Base-by-base conservation (phyloP, 2,797 vertebrate genomes). In the Botia almorhae region DNA sequence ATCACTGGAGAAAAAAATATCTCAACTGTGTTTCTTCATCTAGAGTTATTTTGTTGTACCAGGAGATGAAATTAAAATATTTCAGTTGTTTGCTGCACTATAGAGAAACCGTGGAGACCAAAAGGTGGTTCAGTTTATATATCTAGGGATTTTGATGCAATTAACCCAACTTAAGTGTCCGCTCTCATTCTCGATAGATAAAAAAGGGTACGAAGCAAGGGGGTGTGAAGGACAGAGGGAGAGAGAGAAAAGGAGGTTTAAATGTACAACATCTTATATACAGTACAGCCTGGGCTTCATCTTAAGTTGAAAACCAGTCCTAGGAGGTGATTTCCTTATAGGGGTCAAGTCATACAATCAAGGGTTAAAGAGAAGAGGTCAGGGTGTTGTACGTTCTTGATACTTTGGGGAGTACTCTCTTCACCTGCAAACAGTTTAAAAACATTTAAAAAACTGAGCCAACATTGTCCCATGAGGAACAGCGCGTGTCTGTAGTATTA, bases 181-280 rank as follows among this genome's bases (percentile, higher is more conserved):
- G 88, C 91, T 90, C 92, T 90, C 89, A 85, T 92, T 92, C 92
- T 90, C 91, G 91, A 90, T 91, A 87, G 84, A 89, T 89, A 91
- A 89, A 87, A 92, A 92, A 88, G 88, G 90, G 43, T 93, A 91
- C 96, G 96, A 92, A 94, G 87, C 86, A 87, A 85, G 80, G 87
- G 90, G 91, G 91, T 92, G 93, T 96, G 95, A 96, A 93, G 95
- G 81, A 94, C 87, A 91, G 90, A 88, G 80, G 74, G 92, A 95
- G 94, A 94, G 93, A 92, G 90, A 78, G 68, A 81, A 74, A 83
- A 65, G 36, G 61, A 90, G 92, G 96, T 97, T 96, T 96, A 98
- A 79, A 99, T 99, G 97, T 98, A 99, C 97, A 99, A 96, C 95
- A 93, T 98, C 96, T 97, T 96, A 97, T 97, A 97, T 98, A 99